A percentile compares a stretch with the other conserved stretches of the same genome.
Conservation (phyloP, 64 coral and sea anemone species). For the Stichodactyla helianthus region DNA sequence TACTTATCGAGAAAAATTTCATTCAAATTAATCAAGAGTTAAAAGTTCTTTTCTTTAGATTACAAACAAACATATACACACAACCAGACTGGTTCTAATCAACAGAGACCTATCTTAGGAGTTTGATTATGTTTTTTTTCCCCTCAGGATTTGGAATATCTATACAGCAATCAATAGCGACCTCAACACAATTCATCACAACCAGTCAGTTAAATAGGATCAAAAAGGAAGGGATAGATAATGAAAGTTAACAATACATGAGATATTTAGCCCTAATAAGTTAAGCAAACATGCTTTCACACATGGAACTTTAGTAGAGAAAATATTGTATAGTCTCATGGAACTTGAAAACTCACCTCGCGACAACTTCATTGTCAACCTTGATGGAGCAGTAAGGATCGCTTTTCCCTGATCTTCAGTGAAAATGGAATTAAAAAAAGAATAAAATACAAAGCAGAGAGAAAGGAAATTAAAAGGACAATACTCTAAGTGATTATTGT, state of each 20-base stretch:
- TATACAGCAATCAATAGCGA: no score
- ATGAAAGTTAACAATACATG: background rate
- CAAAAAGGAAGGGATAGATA: background rate
- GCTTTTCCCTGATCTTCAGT: conserved; percentile 73
- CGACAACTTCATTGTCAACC: conserved; percentile 82
- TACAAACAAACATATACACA: background rate
- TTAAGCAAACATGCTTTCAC: background rate
- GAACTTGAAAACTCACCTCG: conserved; percentile 43
- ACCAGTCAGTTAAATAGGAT: background rate
- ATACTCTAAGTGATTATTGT: background rate
- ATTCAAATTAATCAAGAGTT: background rate
- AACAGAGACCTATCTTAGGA: no score
- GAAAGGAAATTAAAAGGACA: background rate
- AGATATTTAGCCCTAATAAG: background rate
- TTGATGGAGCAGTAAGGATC: conserved; percentile 91
- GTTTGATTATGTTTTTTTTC: no score
- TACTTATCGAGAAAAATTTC: no score
- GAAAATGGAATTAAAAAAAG: background rate
- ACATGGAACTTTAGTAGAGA: background rate
- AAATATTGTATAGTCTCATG: background rate
- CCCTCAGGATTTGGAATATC: no score
- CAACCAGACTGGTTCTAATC: no score
- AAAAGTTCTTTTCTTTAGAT: background rate
- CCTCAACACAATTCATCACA: no score
- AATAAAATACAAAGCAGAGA: background rate